These are phyloP conservation scores for Eupleurogrammus muticus DNA, from an alignment of 2,797 vertebrate genomes.

Conservation along the genomic window DNA sequence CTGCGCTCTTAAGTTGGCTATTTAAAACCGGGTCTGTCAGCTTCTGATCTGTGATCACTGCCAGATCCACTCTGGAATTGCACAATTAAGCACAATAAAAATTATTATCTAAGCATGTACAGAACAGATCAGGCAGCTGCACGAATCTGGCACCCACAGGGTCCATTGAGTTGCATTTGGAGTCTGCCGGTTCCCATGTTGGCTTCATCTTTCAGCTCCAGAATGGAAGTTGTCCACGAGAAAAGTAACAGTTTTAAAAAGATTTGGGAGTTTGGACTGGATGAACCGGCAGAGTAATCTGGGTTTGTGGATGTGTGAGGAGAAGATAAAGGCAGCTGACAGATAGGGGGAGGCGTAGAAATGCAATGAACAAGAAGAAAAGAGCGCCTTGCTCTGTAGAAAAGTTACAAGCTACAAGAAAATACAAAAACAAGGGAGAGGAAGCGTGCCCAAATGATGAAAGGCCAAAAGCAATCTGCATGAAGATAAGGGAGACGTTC, in stretches of 20 bases:
- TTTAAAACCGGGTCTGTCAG: no score
- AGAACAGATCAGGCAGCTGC: no score
- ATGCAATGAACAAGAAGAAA: slow-evolving; percentile 17
- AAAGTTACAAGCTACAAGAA: slow-evolving; percentile 11
- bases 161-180: no score
- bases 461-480: slow-evolving; percentile 36
- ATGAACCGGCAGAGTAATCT: slow-evolving; percentile 24
- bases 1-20: no score
- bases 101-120: no score
- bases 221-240: neutral
- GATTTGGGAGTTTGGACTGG: slow-evolving; percentile 5
- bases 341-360: slow-evolving; percentile 20
- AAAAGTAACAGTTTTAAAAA: neutral
- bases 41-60: no score
- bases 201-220: no score
- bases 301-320: neutral
- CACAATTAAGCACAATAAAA: no score
- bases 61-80: no score
- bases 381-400: slow-evolving; percentile 3
- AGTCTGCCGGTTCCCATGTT: no score
- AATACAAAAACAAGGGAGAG: slow-evolving; percentile 12
- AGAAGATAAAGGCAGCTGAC: slow-evolving; percentile 39
- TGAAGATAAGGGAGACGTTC: slow-evolving; percentile 24
- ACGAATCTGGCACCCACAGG: no score
- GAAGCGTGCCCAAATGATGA: slow-evolving; percentile 20